Conservation (phyloP, 2,113 vertebrate species). For the Xyrauchen texanus region DNA sequence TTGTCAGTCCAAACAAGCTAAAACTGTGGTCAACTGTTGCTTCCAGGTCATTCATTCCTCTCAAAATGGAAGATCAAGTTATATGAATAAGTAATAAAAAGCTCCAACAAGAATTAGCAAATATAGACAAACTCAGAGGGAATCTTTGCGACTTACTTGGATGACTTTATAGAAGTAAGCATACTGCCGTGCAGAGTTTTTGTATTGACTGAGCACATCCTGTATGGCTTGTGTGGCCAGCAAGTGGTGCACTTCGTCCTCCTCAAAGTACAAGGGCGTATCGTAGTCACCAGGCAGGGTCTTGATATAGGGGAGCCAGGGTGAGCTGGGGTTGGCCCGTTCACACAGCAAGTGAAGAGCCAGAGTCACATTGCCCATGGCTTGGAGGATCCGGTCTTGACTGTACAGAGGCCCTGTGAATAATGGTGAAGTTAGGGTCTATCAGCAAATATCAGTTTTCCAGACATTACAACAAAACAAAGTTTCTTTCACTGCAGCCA, state of each 20-base stretch:
- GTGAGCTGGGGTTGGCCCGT: conserved; percentile 82
- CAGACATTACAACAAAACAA: neutral
- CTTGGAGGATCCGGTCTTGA: conserved; percentile 96
- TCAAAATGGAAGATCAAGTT: no score
- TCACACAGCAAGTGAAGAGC: conserved; percentile 96
- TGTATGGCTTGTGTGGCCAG: conserved; percentile 92
- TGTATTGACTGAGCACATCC: conserved; percentile 95
- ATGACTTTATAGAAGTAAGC: conserved; percentile 98
- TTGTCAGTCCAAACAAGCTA: no score
- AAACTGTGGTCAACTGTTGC: no score
- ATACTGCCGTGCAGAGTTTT: conserved; percentile 96
- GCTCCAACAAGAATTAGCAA: neutral
- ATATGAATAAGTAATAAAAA: neutral
- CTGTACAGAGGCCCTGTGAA: conserved; percentile 86
- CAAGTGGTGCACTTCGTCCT: conserved; percentile 89
- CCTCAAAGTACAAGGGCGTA: conserved; percentile 92
- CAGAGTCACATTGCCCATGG: conserved; percentile 96
- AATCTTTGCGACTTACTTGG: conserved; percentile 77
- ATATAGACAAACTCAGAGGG: neutral
- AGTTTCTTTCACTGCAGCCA: neutral
- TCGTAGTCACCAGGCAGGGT: conserved; percentile 90
- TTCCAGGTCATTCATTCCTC: no score
- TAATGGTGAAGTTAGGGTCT: neutral
- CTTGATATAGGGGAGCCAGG: conserved; percentile 95
- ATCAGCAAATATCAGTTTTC: neutral